Percentiles rank a stretch among this genome's conserved stretches.
Conservation (phyloP, 2,797 vertebrate genomes). For the Kryptopterus vitreolus region DNA sequence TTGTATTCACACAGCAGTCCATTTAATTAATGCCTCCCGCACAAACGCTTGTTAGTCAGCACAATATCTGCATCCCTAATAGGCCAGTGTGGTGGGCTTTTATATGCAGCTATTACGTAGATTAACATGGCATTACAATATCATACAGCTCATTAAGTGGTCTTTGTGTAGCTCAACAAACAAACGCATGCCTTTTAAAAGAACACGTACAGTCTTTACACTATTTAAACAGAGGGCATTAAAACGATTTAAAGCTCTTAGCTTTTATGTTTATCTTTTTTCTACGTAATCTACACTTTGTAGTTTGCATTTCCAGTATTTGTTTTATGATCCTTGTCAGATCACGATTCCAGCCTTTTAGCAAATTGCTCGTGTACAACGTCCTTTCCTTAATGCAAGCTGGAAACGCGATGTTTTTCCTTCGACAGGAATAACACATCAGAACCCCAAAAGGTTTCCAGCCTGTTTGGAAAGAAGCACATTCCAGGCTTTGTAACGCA, state of each 20-base stretch:
- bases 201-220: background rate
- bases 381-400: background rate
- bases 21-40: conserved; percentile 3
- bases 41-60: background rate
- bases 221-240: background rate
- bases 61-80: conserved; percentile 8
- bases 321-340: background rate
- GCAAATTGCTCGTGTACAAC: background rate
- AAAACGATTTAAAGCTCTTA: too few species aligned
- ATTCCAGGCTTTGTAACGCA: background rate
- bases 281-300: background rate
- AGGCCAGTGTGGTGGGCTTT: background rate
- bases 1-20: conserved; percentile 16
- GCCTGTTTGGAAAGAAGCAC: conserved; percentile 2
- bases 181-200: background rate
- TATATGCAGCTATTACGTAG: background rate
- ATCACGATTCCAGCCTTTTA: background rate
- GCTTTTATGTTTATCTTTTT: background rate
- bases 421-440: background rate
- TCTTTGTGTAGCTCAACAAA: background rate
- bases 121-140: background rate
- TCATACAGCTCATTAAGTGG: background rate
- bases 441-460: background rate
- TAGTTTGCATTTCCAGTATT: background rate
- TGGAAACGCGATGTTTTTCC: background rate